phyloP scores from a whole-genome alignment of 2,113 vertebrate genomes.

The Proteles cristata region DNA sequence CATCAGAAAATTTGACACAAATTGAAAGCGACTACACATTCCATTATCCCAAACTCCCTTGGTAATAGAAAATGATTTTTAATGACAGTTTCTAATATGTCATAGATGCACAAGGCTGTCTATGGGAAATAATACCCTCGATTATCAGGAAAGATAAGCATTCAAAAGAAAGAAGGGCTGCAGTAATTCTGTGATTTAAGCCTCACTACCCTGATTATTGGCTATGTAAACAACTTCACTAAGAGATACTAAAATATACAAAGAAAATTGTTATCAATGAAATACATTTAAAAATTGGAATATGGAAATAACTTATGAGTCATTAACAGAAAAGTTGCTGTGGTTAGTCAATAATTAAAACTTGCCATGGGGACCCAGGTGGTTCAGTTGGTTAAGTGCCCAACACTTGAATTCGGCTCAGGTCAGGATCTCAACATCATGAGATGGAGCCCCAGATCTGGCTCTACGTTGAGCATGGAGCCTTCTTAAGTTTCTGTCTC shows the following conservation, averaged over 20 bases:
- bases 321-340: background rate
- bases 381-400: too few relatives aligned
- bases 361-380: background rate
- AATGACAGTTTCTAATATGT: constrained; percentile 80
- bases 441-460: too few relatives aligned
- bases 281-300: background rate
- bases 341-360: constrained; percentile 13
- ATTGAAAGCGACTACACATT: constrained; percentile 83
- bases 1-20: constrained; percentile 81
- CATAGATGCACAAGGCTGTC: constrained; percentile 68
- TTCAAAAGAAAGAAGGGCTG: background rate
- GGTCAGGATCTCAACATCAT: too few relatives aligned
- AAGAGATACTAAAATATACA: constrained; percentile 9
- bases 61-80: constrained; percentile 76
- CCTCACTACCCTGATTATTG: background rate
- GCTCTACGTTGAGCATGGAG: too few relatives aligned
- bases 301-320: background rate
- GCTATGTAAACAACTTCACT: background rate
- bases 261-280: background rate
- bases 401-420: too few relatives aligned
- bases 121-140: constrained; percentile 66
- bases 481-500: too few relatives aligned
- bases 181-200: background rate
- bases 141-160: constrained; percentile 77
- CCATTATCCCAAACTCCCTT: constrained; percentile 79